A percentile compares a stretch with the other conserved stretches of the same genome.
Evolutionary conservation across 2,888 invertebrate species (phyloP).

Genomic region (Dioctria rufipes): DNA sequence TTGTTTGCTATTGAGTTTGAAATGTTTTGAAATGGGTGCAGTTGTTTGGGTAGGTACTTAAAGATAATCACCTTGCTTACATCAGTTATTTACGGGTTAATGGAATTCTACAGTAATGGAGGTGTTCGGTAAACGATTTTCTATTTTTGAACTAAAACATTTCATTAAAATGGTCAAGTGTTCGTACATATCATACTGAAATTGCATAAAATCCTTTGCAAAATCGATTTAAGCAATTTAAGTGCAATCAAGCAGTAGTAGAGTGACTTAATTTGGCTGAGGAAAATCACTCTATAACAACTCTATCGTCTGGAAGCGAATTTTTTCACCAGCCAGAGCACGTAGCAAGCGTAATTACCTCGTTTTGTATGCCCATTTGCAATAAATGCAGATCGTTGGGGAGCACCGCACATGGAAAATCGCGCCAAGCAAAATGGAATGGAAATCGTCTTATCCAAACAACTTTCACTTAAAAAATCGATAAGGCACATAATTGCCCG

Average conservation of each 20-base stretch:
- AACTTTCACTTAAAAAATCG: conserved; percentile 51
- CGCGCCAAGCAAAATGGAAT: background rate
- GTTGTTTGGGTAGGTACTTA: background rate
- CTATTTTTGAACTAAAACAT: background rate
- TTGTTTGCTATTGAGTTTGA: background rate
- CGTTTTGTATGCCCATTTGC: conserved; percentile 39
- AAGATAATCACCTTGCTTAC: background rate
- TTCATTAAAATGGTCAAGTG: conserved; percentile 3
- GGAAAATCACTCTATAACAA: conserved; percentile 44
- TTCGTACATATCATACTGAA: background rate
- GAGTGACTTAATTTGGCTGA: conserved; percentile 16
- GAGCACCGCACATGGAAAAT: background rate
- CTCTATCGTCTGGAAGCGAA: conserved; percentile 39
- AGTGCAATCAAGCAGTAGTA: conserved; percentile 24
- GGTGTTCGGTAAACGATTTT: background rate
- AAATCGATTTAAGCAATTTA: conserved; percentile 22
- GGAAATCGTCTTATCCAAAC: conserved; percentile 16
- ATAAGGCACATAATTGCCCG: conserved; percentile 37
- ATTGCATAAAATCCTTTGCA: background rate
- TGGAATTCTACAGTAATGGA: background rate
- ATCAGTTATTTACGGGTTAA: background rate
- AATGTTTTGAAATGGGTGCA: background rate
- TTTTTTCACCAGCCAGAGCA: conserved; percentile 29
- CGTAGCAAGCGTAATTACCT: conserved; percentile 41
- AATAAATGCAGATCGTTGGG: conserved; percentile 21